phyloP scores from a whole-genome alignment of 2,888 invertebrate genomes.

The Cataglyphis livida region DNA sequence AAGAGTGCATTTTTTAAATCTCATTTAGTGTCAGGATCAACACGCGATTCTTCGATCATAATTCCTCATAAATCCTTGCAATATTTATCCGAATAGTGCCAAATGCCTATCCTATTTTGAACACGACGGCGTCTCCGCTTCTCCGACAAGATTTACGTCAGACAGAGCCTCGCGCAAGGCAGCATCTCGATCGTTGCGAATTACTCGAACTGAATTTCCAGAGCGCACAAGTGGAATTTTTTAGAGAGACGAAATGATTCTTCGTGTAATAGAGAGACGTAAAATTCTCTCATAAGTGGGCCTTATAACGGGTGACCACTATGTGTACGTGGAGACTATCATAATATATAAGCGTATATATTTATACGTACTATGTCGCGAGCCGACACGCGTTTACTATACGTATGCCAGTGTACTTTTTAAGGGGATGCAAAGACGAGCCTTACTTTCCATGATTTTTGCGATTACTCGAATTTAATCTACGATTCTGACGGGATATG shows the following conservation, averaged over 20 bases:
- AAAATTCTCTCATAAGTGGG: not conserved
- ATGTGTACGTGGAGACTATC: constrained; percentile 10
- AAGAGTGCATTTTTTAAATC: not conserved
- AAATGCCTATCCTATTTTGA: constrained; percentile 22
- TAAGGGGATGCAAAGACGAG: constrained; percentile 27
- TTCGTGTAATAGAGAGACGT: not conserved
- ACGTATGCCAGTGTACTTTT: constrained; percentile 22
- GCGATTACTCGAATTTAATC: constrained; percentile 15
- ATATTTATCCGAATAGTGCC: constrained; percentile 32
- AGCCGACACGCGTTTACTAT: constrained; percentile 18
- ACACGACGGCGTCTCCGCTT: not conserved
- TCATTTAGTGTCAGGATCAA: not conserved
- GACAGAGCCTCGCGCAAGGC: not conserved
- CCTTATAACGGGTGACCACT: constrained; percentile 19
- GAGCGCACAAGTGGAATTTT: constrained; percentile 54
- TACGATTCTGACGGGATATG: constrained; percentile 20
- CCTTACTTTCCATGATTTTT: constrained; percentile 48
- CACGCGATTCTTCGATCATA: not conserved
- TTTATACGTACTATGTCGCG: constrained; percentile 22
- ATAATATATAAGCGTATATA: constrained; percentile 29
- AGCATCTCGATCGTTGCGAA: constrained; percentile 15
- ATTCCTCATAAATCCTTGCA: too few relatives aligned
- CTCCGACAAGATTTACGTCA: constrained; percentile 18
- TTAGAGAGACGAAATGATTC: constrained; percentile 3
- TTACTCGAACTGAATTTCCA: constrained; percentile 14